Base-by-base conservation (phyloP, 2,797 vertebrate species). In the Podargus strigoides region DNA sequence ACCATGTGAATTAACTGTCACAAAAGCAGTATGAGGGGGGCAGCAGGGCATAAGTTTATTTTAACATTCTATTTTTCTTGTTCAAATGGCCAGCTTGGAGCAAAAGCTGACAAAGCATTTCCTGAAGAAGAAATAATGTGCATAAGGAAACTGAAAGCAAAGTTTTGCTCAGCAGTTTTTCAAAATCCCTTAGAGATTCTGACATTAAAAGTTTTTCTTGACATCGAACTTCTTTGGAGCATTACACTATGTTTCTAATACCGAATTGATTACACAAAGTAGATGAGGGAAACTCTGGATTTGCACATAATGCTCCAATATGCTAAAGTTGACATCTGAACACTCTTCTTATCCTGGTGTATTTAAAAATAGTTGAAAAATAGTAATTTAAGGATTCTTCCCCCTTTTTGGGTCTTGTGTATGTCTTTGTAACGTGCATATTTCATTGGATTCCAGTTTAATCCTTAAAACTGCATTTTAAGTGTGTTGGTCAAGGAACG, bases 11-110 rank as follows among this genome's bases (percentile, higher is more conserved):
- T 53, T 53, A 19, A 53, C 15, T 12, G 17, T 53, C 52, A 12
- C 52, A 20, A 19, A 11, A 73, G 39, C 17, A 42, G 39, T 3
- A 3, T 0, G 1, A 5, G 2, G 13, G 23, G 52, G 18, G n/a
- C 20, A 62, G 39, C 26, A 24, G 49, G 68, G 24, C 10, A 14
- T 7, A 42, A 1, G 3, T 22, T 13, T 26, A 3, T 24, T 36
- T 17, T 8, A 42, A 44, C 16, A 7, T 39, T 55, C 37, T 41
- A 7, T 7, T 80, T 36, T 41, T n/a, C 30, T 37, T 17, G 5
- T 55, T 50, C 39, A 30, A n/a, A 20, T 3, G 15, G 14, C 20
- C 49, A 63, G 7, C 36, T 36, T 64, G 42, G 42, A 79, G 20
- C 36, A 85, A 42, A 44, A 89, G 66, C 60, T 89, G 69, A 41